A percentile compares a stretch with the other conserved stretches of the same genome.
phyloP scores from a whole-genome alignment of 2,113 vertebrate species.

The Grammomys dolichurus region DNA sequence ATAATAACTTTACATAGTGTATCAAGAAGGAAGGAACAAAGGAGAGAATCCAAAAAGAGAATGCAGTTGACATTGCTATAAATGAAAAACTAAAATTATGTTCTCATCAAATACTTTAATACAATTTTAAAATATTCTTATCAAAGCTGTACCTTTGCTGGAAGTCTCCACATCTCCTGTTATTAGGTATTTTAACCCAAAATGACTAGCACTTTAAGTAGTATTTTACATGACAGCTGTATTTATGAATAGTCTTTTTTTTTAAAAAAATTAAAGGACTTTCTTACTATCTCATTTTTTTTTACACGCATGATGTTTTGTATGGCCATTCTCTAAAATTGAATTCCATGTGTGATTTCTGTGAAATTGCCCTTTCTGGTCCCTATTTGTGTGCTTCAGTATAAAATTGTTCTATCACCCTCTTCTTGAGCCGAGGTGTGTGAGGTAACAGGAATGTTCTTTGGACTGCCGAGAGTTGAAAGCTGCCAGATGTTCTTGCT shows the following conservation, averaged over 20 bases:
- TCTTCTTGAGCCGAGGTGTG: constrained; percentile 86
- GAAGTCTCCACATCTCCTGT: constrained; percentile 61
- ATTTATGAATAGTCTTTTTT: constrained; percentile 47
- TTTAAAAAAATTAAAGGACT: constrained; percentile 67
- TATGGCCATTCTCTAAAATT: constrained; percentile 63
- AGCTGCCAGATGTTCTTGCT: constrained; percentile 95
- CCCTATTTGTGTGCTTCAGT: constrained; percentile 81
- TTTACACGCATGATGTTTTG: constrained; percentile 50
- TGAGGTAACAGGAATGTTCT: constrained; percentile 93
- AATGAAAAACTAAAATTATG: constrained; percentile 51
- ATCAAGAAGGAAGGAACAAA: background rate
- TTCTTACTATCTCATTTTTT: constrained; percentile 49
- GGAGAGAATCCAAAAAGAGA: constrained; percentile 9
- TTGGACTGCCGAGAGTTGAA: constrained; percentile 89
- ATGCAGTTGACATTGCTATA: constrained; percentile 58
- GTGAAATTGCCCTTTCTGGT: constrained; percentile 80
- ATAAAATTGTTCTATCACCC: constrained; percentile 84
- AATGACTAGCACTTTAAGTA: constrained; percentile 72
- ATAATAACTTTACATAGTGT: constrained; percentile 58
- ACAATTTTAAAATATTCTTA: constrained; percentile 72
- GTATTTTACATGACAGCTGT: constrained; percentile 57
- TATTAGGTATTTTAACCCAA: constrained; percentile 77
- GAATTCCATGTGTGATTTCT: constrained; percentile 72
- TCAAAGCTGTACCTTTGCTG: constrained; percentile 76
- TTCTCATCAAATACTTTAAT: constrained; percentile 81